Base-by-base conservation (phyloP, 2,888 invertebrate genomes). In the Timandra comae region DNA sequence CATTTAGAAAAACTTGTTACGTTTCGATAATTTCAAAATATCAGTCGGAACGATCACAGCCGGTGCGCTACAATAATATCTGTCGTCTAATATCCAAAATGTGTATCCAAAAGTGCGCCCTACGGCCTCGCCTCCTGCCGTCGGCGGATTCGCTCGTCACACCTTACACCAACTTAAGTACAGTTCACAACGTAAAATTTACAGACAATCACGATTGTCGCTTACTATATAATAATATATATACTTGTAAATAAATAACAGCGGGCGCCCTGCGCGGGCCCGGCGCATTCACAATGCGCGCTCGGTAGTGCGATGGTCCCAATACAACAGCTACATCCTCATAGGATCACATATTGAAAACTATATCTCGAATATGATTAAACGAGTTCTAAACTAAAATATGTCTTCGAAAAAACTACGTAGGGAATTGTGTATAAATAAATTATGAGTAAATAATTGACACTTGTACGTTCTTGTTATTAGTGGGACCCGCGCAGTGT, bases 111-210 rank as follows among this genome's bases (percentile, higher is more conserved):
- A n/a, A 24, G 24, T 24, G 11, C 11, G n/a, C 9, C 24, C 9
- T 24, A 3, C 24, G 10, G 24, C 24, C n/a, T 9, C 24, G 24
- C 3, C 11, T 11, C 11, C 33, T 10, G 30, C 29, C 43, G 12
- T 41, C 22, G 23, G 44, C 48, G 31, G 32, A 36, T 39, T 24
- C 24, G 24, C 7, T 13, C 9, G 16, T 29, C 32, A 27, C 7
- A 36, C 38, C 43, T 38, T 38, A 40, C 19, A 29, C 5, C 16
- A 33, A 26, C 30, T 58, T 68, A 70, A 69, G 67, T 67, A 70
- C 55, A n/a, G n/a, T n/a, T n/a, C n/a, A n/a, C n/a, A 55, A 67
- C 57, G 52, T 50, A 40, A 56, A 60, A 57, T 61, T 56, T 55
- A 50, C 59, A 54, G 48, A 52, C 56, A 61, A 51, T 51, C n/a